Conservation (phyloP, 2,888 invertebrate species). For the Gymnosoma rotundatum region DNA sequence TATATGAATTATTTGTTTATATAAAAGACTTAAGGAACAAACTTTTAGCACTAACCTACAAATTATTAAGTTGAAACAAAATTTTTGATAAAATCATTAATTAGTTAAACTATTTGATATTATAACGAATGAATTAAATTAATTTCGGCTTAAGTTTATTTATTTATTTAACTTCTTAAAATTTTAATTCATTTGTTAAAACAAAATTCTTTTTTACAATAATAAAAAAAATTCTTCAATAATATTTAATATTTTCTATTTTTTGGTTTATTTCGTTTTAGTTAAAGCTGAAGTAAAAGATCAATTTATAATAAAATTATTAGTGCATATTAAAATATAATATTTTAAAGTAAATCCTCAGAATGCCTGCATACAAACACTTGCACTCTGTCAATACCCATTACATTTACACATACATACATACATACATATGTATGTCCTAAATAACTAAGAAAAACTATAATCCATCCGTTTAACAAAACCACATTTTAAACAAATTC, state of each 20-base stretch:
- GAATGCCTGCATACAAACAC: slow-evolving; percentile 13
- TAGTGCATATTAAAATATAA: slow-evolving; percentile 27
- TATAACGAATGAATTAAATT: no score
- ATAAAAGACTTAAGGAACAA: slow-evolving; percentile 54
- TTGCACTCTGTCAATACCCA: not conserved
- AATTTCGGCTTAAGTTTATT: no score
- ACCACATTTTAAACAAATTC: slow-evolving; percentile 27
- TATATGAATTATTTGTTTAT: not conserved
- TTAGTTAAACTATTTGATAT: no score
- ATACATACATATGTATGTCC: slow-evolving; percentile 38
- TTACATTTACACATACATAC: not conserved
- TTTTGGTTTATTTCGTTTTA: not conserved
- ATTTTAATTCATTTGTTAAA: no score
- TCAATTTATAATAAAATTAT: slow-evolving; percentile 33
- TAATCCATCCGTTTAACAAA: slow-evolving; percentile 6
- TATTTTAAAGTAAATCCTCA: slow-evolving; percentile 29
- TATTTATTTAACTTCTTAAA: no score
- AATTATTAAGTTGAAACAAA: not conserved
- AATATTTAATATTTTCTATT: not conserved
- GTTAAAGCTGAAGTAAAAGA: not conserved
- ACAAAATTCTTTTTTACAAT: not conserved
- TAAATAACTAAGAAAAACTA: slow-evolving; percentile 20
- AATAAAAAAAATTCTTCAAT: not conserved
- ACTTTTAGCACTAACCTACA: not conserved
- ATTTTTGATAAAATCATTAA: no score